Base-by-base conservation (phyloP, 1,140 invertebrate species). In the Neomicropteryx cornuta region DNA sequence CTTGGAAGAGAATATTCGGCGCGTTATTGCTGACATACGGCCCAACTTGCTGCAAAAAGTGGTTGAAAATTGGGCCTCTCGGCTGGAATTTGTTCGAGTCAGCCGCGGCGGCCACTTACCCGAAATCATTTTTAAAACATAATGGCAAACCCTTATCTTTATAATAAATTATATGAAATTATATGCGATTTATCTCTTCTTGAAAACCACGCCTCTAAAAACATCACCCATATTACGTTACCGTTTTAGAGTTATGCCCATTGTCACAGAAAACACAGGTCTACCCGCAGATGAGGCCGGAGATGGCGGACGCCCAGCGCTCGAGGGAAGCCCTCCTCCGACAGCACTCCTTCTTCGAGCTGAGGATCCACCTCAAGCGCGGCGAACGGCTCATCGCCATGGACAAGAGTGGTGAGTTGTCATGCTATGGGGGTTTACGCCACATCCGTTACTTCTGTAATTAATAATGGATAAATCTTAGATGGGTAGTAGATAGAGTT, bases 301-400 rank as follows among this genome's bases (percentile, higher is more conserved):
- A 67, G 45, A 60, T 52, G 32, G 75, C 80, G 52, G 81, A 85
- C 58, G 56, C 65, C 20, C 64, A 69, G 18, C 70, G 74, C 46
- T 60, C 71, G 29, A 70, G 81, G 44, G 83, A 87, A 62, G 70
- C 77, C 33, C 74, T 77, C 22, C 61, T 88, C 41, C 69, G 83
- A 43, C 81, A 87, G 58, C 79, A 87, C 70, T 79, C 89, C 28
- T 96, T 94, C 67, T 95, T 89, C 66, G 81, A 91, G 58, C 72
- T 96, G 28, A 80, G 87, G 43, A 74, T 96, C 44, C 82, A 90
- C 63, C 75, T 96, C 37, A 81, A 83, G 51, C 76, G 84, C 55
- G 93, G 91, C 28, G 76, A 78, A 53, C 87, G 93, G 61, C 71
- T 97, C 49, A 79, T 92, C 17, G 87, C 92, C 18, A 88, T 89